Conservation (phyloP, 2,113 vertebrate species). For the Madoqua kirkii region DNA sequence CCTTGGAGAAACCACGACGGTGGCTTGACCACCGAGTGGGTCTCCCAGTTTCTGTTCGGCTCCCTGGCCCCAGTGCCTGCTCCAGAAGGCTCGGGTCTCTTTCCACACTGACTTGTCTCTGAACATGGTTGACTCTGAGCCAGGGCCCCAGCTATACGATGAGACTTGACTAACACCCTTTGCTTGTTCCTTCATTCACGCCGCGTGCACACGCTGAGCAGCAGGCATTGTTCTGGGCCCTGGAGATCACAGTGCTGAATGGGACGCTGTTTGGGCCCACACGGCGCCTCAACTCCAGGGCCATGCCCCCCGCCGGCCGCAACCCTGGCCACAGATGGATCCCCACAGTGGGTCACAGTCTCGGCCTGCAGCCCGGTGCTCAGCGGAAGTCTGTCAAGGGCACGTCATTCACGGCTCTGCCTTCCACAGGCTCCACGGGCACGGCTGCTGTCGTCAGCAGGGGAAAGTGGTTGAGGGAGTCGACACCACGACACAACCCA, state of each 20-base stretch:
- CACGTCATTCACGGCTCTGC: background rate
- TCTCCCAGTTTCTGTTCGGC: background rate
- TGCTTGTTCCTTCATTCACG: background rate
- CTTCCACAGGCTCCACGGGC: background rate
- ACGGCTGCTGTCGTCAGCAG: accelerated
- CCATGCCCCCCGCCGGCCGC: accelerated
- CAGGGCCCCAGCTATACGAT: background rate
- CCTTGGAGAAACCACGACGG: background rate
- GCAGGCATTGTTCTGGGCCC: background rate
- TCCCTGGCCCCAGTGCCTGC: background rate
- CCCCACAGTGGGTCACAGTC: background rate
- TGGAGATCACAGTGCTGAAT: background rate
- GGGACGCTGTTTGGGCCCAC: too few relatives aligned
- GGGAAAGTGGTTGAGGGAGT: background rate
- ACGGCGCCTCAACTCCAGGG: accelerated
- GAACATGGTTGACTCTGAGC: background rate
- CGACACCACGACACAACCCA: accelerated
- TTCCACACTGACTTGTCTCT: background rate
- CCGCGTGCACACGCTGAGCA: background rate
- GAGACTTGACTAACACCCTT: background rate
- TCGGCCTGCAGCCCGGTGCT: background rate
- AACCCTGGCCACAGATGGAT: background rate
- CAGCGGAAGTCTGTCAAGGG: background rate
- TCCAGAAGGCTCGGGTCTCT: background rate
- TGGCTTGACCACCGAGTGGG: accelerated